These are phyloP conservation scores for Sebastes hubbsi DNA, from an alignment of 2,797 vertebrate genomes.

Conservation along the genomic window DNA sequence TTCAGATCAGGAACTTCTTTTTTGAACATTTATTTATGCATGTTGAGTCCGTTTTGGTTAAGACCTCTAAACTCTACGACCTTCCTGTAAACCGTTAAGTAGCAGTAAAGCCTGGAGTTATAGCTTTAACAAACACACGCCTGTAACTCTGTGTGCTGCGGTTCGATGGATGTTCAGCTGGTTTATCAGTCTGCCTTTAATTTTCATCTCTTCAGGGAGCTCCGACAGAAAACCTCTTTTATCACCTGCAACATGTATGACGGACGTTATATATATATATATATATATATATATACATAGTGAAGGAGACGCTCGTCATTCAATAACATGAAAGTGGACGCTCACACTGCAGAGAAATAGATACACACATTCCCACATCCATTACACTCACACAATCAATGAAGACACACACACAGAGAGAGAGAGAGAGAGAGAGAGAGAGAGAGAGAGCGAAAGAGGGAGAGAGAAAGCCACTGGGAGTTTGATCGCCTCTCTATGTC, in stretches of 20 bases:
- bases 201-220: slow-evolving; percentile 33
- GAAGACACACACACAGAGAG: background rate
- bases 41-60: background rate
- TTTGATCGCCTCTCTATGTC: slow-evolving; percentile 68
- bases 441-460: background rate
- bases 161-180: background rate
- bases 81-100: background rate
- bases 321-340: background rate
- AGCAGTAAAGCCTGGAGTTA: background rate
- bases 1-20: background rate
- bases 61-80: background rate
- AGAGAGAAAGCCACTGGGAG: slow-evolving; percentile 17
- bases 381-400: slow-evolving; percentile 45
- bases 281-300: no score
- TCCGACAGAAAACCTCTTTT: slow-evolving; percentile 15
- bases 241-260: slow-evolving; percentile 6
- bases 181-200: slow-evolving; percentile 24
- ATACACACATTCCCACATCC: slow-evolving; percentile 22
- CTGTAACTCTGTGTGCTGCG: background rate
- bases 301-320: slow-evolving; percentile 5
- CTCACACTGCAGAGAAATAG: slow-evolving; percentile 13
- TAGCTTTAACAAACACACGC: background rate
- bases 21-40: background rate
- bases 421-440: background rate
- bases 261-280: no score